Evolutionary conservation across 1,140 invertebrate genomes (phyloP).

Genomic region (Lordiphosa stackelbergi): DNA sequence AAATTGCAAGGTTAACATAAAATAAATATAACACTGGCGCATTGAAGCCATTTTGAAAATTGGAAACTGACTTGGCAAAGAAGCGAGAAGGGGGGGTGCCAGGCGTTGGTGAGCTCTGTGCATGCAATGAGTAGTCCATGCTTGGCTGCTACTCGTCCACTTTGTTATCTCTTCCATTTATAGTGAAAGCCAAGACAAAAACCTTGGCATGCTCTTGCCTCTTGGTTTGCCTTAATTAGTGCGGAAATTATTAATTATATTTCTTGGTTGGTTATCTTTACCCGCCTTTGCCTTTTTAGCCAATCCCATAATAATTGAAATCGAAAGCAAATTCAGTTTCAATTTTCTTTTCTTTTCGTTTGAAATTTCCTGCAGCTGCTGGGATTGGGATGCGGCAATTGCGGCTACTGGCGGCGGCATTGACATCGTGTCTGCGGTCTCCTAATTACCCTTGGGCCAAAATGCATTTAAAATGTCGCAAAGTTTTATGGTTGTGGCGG

Average conservation of each 20-base stretch:
- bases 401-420: background rate
- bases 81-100: background rate
- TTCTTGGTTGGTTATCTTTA: constrained; percentile 17
- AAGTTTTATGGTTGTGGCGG: too few relatives aligned
- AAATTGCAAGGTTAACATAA: constrained; percentile 17
- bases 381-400: background rate
- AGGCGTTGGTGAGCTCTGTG: background rate
- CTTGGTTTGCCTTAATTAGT: constrained; percentile 58
- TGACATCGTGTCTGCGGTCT: constrained; percentile 2
- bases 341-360: constrained; percentile 15
- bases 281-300: background rate
- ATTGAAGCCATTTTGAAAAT: constrained; percentile 35
- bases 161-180: constrained; percentile 1
- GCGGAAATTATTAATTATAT: constrained; percentile 73
- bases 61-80: constrained; percentile 9
- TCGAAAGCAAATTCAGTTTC: constrained; percentile 30
- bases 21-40: constrained; percentile 30
- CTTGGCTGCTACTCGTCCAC: constrained; percentile 21
- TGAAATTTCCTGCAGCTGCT: background rate
- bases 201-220: constrained; percentile 27
- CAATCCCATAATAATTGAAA: constrained; percentile 21
- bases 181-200: constrained; percentile 45
- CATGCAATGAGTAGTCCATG: constrained; percentile 24
- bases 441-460: background rate
- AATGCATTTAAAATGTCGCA: background rate